These are phyloP conservation scores for Eupeodes latifasciatus DNA, from an alignment of 2,888 invertebrate genomes.

Conservation along the genomic window DNA sequence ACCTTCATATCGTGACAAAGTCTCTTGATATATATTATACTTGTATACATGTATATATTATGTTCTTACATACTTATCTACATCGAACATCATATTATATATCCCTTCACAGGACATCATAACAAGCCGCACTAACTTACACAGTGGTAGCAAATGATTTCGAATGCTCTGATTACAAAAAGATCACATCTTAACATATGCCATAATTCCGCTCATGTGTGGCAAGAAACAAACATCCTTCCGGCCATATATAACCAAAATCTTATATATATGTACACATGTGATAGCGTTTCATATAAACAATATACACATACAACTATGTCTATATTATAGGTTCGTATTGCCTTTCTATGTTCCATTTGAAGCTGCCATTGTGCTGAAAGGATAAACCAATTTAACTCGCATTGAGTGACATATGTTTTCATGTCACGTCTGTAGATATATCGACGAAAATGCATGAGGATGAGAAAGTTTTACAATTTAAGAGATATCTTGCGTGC, in stretches of 20 bases:
- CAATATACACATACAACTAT: background rate
- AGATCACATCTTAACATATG: conserved; percentile 57
- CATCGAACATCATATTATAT: background rate
- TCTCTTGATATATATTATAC: background rate
- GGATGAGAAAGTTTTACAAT: conserved; percentile 51
- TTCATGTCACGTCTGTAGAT: conserved; percentile 69
- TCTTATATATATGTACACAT: background rate
- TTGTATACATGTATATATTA: background rate
- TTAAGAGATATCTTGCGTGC: conserved; percentile 49
- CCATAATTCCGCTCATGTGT: conserved; percentile 64
- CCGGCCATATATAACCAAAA: conserved; percentile 32
- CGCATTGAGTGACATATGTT: conserved; percentile 75
- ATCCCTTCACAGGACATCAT: conserved; percentile 50
- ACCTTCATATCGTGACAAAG: no score
- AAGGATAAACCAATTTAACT: conserved; percentile 72
- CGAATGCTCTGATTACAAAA: conserved; percentile 45
- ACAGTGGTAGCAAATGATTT: conserved; percentile 40
- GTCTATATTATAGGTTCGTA: background rate
- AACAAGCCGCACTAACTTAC: conserved; percentile 25
- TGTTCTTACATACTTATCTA: background rate
- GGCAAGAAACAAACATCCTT: conserved; percentile 66
- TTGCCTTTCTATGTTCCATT: conserved; percentile 8
- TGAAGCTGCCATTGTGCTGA: conserved; percentile 51
- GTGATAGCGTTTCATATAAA: no score
- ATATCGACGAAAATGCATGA: conserved; percentile 65